Conservation (phyloP, 2,113 vertebrate species). For the Sterrhoptilus dennistouni region DNA sequence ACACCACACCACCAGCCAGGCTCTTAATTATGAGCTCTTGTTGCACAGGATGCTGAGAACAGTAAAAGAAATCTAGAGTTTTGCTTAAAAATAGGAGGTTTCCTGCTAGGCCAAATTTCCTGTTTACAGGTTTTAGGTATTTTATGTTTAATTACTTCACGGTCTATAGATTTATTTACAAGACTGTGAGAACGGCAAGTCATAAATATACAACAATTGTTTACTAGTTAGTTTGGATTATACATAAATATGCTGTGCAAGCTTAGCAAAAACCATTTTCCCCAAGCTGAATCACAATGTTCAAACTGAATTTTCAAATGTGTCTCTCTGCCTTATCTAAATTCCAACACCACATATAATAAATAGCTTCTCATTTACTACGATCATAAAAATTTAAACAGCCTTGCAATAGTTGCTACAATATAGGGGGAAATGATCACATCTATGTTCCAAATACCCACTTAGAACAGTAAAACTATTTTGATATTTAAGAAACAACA, state of each 20-base stretch:
- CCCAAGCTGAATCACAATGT: neutral
- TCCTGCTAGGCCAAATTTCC: neutral
- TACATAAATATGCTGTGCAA: neutral
- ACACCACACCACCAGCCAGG: neutral
- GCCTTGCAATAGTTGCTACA: constrained; percentile 64
- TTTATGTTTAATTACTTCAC: neutral
- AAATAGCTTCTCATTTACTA: constrained; percentile 71
- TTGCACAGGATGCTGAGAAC: neutral
- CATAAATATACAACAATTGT: neutral
- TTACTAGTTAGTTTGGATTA: constrained; percentile 12
- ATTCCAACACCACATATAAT: constrained; percentile 67
- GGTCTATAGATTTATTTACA: neutral
- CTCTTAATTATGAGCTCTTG: constrained; percentile 7
- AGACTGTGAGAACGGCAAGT: neutral
- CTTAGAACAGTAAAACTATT: constrained; percentile 53
- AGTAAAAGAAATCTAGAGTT: neutral
- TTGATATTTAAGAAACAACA: constrained; percentile 16
- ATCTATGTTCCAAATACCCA: constrained; percentile 47
- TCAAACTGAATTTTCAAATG: constrained; percentile 39
- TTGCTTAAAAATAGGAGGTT: neutral
- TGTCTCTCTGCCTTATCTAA: constrained; percentile 46
- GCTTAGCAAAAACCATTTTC: neutral
- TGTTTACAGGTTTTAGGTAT: neutral
- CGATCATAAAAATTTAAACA: constrained; percentile 71
- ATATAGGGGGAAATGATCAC: constrained; percentile 21